Conservation (phyloP, 2,888 invertebrate genomes). For the Drosophila recens region DNA sequence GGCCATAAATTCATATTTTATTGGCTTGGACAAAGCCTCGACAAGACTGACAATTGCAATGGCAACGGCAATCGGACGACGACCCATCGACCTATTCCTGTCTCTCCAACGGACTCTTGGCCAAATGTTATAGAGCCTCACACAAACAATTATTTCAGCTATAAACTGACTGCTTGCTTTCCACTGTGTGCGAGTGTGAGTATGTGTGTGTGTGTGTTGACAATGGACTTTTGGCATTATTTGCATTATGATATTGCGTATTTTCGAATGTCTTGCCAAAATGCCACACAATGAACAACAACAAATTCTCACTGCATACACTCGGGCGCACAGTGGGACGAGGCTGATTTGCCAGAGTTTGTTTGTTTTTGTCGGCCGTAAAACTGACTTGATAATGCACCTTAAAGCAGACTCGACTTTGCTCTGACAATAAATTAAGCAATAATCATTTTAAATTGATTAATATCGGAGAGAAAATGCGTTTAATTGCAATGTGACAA, state of each 20-base stretch:
- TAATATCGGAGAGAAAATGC: conserved; percentile 41
- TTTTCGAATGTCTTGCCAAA: conserved; percentile 45
- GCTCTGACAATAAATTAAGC: conserved; percentile 14
- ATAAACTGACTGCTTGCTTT: conserved; percentile 26
- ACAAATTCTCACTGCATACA: conserved; percentile 1
- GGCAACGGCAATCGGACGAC: conserved; percentile 17
- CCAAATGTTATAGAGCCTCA: conserved; percentile 34
- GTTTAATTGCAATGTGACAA: conserved; percentile 37
- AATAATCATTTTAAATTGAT: conserved; percentile 48
- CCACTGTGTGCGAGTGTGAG: conserved; percentile 12
- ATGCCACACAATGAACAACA: conserved; percentile 23
- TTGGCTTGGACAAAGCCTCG: conserved; percentile 50
- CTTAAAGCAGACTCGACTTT: conserved; percentile 1
- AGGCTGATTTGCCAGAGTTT: conserved; percentile 6
- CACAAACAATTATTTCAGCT: conserved; percentile 62
- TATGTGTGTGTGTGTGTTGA: conserved; percentile 45
- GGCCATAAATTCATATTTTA: conserved; percentile 77
- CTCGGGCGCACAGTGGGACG: background rate
- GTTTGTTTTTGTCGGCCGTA: conserved; percentile 5
- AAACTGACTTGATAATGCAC: conserved; percentile 11
- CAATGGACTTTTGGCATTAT: conserved; percentile 64
- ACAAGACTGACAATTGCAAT: conserved; percentile 38
- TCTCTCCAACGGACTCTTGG: conserved; percentile 21
- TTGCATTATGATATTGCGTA: conserved; percentile 62
- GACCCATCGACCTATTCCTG: conserved; percentile 21